Conservation (phyloP, 2,797 vertebrate genomes). For the Babyrousa celebensis region DNA sequence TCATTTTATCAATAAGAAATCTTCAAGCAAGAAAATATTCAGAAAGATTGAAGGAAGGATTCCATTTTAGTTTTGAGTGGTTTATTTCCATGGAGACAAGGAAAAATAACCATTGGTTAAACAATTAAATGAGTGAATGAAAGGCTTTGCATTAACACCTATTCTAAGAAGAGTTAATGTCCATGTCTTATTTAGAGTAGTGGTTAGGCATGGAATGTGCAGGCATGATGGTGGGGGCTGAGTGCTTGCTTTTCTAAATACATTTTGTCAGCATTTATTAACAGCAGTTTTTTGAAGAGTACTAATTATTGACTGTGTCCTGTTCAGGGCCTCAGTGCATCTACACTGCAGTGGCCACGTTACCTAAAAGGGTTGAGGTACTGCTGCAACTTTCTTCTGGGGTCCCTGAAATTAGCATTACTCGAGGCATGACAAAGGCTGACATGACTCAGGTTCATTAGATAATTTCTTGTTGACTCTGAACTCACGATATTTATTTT, state of each 20-base stretch:
- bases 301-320: neutral
- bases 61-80: neutral
- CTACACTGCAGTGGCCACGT: neutral
- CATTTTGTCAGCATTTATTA: neutral
- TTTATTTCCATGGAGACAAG: slow-evolving; percentile 6
- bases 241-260: neutral
- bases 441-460: neutral
- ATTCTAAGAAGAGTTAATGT: neutral
- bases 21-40: neutral
- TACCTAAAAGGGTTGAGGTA: neutral
- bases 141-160: neutral
- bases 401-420: neutral
- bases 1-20: neutral
- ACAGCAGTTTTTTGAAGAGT: neutral
- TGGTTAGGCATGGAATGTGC: neutral
- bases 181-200: neutral
- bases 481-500: neutral
- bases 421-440: neutral
- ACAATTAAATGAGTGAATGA: neutral
- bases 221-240: neutral
- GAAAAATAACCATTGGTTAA: neutral
- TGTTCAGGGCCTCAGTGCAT: neutral
- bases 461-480: neutral
- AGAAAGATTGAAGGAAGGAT: neutral
- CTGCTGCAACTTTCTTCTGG: neutral